A percentile compares a stretch with the other conserved stretches of the same genome.
phyloP scores from a whole-genome alignment of 2,797 vertebrate species.

The Tadarida brasiliensis region DNA sequence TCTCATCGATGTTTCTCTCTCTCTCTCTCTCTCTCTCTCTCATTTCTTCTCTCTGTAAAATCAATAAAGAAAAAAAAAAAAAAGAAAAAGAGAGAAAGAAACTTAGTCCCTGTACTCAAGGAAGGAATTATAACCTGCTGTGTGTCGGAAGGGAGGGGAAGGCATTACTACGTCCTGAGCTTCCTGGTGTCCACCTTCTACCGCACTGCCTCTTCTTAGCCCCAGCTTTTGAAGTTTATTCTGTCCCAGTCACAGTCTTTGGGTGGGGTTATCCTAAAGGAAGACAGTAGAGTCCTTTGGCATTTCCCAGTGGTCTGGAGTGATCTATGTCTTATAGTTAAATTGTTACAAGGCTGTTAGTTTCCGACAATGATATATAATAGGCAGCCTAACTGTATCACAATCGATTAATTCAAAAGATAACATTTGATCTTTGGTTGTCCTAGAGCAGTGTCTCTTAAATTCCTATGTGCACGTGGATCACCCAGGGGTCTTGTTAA shows the following conservation, averaged over 20 bases:
- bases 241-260: background rate
- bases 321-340: background rate
- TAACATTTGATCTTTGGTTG: background rate
- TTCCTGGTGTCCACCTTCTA: no score
- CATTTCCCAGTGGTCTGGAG: background rate
- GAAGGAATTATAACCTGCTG: no score
- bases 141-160: background rate
- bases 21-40: no score
- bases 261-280: background rate
- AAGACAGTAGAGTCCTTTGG: background rate
- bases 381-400: no score
- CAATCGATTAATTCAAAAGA: background rate
- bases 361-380: background rate
- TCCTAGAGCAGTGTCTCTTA: background rate
- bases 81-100: background rate
- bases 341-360: background rate
- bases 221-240: background rate
- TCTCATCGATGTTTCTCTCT: no score
- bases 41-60: no score
- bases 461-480: fast-evolving
- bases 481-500: background rate
- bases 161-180: background rate
- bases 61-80: background rate
- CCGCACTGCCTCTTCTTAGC: background rate
- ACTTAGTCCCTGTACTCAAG: fast-evolving